Percentiles rank a stretch among this genome's conserved stretches.
Conservation (phyloP, 2,888 invertebrate genomes). For the Tenthredo amoena region DNA sequence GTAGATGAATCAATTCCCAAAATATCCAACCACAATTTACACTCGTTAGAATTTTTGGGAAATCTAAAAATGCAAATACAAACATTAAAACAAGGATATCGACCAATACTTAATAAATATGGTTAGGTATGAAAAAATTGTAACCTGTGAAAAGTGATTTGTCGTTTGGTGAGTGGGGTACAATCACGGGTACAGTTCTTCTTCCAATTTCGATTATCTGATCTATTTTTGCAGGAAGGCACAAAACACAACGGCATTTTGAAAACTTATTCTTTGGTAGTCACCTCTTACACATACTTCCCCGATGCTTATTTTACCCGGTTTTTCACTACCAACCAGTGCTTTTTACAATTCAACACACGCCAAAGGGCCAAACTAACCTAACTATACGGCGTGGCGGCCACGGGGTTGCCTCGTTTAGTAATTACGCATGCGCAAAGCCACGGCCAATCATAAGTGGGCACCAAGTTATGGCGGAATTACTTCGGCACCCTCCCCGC, state of each 20-base stretch:
- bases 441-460: background rate
- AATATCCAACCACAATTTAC: constrained; percentile 1
- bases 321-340: too few relatives aligned
- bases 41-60: constrained; percentile 5
- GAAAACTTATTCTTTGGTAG: background rate
- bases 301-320: too few relatives aligned
- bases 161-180: background rate
- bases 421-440: background rate
- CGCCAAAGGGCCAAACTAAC: too few relatives aligned
- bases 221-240: background rate
- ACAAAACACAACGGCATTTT: constrained; percentile 27
- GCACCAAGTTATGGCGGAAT: background rate
- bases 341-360: too few relatives aligned
- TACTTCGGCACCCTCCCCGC: background rate
- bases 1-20: constrained; percentile 19
- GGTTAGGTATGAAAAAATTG: background rate
- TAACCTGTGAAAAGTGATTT: constrained; percentile 17
- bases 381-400: background rate
- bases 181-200: background rate
- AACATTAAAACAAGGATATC: background rate
- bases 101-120: background rate
- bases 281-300: too few relatives aligned
- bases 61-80: constrained; percentile 11
- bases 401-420: too few relatives aligned
- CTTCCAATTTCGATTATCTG: background rate